A percentile compares a stretch with the other conserved stretches of the same genome.
Evolutionary conservation across 92 coral and sea anemone genomes (phyloP).

Genomic region (Phenganax marumi): DNA sequence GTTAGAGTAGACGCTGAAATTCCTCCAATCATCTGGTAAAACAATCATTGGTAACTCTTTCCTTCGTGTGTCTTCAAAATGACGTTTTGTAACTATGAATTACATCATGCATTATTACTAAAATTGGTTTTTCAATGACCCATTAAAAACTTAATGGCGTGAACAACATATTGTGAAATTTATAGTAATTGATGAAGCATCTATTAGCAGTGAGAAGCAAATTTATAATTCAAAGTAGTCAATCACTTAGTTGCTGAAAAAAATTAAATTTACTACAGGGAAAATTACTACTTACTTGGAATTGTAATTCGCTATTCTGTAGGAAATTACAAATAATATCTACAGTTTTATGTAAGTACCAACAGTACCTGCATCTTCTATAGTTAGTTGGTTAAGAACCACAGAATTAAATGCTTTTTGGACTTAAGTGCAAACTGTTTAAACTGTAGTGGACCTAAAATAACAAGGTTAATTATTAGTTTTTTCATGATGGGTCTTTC

Average conservation of each 20-base stretch:
- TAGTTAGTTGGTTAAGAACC: background rate
- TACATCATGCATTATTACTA: background rate
- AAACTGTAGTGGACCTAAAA: constrained; percentile 2
- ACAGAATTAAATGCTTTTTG: background rate
- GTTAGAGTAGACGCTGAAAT: background rate
- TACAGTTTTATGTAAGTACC: too few relatives aligned
- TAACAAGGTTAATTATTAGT: background rate
- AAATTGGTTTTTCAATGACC: background rate
- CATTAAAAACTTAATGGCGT: too few relatives aligned
- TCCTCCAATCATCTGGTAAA: constrained; percentile 18
- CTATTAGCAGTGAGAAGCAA: too few relatives aligned
- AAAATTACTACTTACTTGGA: too few relatives aligned
- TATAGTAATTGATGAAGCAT: too few relatives aligned
- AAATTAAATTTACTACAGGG: too few relatives aligned
- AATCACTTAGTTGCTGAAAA: too few relatives aligned
- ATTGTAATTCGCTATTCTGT: too few relatives aligned
- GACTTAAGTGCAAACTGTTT: constrained; percentile 1
- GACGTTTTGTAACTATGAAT: background rate
- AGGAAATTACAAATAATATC: too few relatives aligned
- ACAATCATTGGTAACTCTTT: background rate
- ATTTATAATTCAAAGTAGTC: too few relatives aligned
- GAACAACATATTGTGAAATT: too few relatives aligned
- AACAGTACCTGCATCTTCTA: background rate
- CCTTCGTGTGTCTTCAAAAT: background rate
- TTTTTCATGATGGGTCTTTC: background rate